Evolutionary conservation across 2,113 vertebrate genomes (phyloP).

Genomic region (Calyptomena viridis): DNA sequence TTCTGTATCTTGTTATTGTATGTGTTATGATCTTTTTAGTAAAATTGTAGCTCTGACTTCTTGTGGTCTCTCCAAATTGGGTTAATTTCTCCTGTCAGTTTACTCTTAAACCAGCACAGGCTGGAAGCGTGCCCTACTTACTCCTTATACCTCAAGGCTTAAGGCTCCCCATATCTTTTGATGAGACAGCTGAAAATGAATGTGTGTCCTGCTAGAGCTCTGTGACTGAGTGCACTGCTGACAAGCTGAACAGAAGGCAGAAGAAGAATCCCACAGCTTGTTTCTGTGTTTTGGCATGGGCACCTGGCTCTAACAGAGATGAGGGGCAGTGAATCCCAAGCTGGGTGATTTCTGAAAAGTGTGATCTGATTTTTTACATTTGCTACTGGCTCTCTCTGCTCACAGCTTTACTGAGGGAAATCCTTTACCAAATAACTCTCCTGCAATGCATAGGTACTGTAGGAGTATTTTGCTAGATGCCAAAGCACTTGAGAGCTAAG

Average conservation of each 20-base stretch:
- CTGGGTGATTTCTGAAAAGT: neutral
- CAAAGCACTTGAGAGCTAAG: neutral
- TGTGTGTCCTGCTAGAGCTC: neutral
- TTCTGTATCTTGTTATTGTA: no score
- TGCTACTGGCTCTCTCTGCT: neutral
- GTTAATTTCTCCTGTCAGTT: no score
- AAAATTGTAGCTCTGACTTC: no score
- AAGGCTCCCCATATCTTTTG: neutral
- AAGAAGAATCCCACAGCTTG: neutral
- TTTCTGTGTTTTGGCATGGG: neutral
- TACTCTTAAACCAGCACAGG: no score
- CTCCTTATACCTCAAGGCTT: neutral
- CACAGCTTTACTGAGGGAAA: no score
- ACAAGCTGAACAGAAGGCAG: neutral
- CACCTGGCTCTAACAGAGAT: neutral
- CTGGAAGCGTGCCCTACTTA: neutral
- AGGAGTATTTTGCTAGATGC: neutral
- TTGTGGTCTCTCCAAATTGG: no score
- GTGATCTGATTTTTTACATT: neutral
- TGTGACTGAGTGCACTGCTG: fast-evolving
- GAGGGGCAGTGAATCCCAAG: neutral
- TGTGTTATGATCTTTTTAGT: no score
- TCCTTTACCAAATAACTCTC: neutral
- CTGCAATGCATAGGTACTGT: neutral
- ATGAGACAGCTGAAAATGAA: neutral